These are phyloP conservation scores for Desmophyllum pertusum DNA, from an alignment of 92 coral and sea anemone species.

Conservation along the genomic window DNA sequence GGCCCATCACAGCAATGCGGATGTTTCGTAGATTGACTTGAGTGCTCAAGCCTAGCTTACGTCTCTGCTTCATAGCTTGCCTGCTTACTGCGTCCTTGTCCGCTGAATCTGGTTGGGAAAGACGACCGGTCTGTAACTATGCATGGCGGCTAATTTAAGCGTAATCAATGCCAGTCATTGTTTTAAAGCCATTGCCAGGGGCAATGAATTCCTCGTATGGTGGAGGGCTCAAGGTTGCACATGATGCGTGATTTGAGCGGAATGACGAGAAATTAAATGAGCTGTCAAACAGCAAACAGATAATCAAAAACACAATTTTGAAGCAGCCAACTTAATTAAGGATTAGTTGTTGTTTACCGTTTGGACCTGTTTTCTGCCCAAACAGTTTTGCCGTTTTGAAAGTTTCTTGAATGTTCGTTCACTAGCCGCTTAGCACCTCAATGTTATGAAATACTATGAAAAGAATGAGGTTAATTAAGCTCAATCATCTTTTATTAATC, in stretches of 20 bases:
- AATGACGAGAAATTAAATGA: not conserved
- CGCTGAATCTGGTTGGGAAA: conserved; percentile 19
- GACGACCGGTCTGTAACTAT: not conserved
- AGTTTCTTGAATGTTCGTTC: not conserved
- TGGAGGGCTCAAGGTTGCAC: not conserved
- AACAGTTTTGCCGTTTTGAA: not conserved
- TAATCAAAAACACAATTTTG: not conserved
- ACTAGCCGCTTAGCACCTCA: not conserved
- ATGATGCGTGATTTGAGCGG: not conserved
- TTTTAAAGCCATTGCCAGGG: conserved; percentile 11
- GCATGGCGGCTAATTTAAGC: conserved; percentile 6
- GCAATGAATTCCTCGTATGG: conserved; percentile 22
- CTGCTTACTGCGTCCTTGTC: conserved; percentile 20
- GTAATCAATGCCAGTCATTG: not conserved
- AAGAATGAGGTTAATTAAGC: conserved; percentile 1
- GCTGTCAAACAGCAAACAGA: not conserved
- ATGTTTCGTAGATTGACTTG: conserved; percentile 59
- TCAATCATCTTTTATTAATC: conserved; percentile 1
- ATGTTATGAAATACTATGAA: not conserved
- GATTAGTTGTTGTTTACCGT: not conserved
- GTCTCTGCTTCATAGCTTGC: conserved; percentile 64
- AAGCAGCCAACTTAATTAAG: not conserved
- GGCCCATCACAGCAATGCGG: conserved; percentile 81
- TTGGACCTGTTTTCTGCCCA: not conserved
- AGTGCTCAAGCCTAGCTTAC: conserved; percentile 66